Base-by-base conservation (phyloP, 2,888 invertebrate species). In the Timema podura region DNA sequence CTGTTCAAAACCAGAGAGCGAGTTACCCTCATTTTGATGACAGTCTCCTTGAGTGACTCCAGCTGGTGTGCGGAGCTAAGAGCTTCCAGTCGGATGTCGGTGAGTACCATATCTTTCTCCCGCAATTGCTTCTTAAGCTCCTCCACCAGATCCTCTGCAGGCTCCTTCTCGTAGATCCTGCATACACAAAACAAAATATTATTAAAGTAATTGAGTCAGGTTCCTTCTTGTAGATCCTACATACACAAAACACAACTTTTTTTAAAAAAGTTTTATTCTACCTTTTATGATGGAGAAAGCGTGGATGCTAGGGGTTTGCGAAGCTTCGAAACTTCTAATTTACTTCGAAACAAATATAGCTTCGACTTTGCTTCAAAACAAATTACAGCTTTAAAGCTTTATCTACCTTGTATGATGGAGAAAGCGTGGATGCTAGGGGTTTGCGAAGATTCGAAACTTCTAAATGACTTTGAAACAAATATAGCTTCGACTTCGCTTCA, bases 61-160 rank as follows among this genome's bases (percentile, higher is more conserved):
- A 99, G 85, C 81, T 99, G 98, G 81, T 98, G 97, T 5, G 98
- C 98, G 0, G 97, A 96, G 76, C 96, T 96, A 48, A 99, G 84
- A 8, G 98, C 98, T 82, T 99, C 98, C 74, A 99, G 85, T 74
- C 98, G 86, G 72, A 98, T 96, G 81, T 99, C 98, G 3, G 98
- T 98, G 74, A 99, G 85, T 72, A 96, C 95, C 79, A 96, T 88
- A 82, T 99, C 98, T 81, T 98, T 98, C 79, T 98, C 97, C 51
- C 96, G 86, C 67, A 99, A 84, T 80, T 98, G 96, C 78, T 95
- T 92, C 81, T 95, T 93, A 76, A 99, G 83, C 76, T 96, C 95
- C 76, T 92, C 92, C 6, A 88, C 85, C 6, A 83, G 82, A 71
- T 85, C 85, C 13, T 73, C 74, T 59, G 67, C 64, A 16, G 69